Percentiles rank a stretch among this genome's conserved stretches.
Conservation (phyloP, 2,888 invertebrate genomes). For the Metellina segmentata region DNA sequence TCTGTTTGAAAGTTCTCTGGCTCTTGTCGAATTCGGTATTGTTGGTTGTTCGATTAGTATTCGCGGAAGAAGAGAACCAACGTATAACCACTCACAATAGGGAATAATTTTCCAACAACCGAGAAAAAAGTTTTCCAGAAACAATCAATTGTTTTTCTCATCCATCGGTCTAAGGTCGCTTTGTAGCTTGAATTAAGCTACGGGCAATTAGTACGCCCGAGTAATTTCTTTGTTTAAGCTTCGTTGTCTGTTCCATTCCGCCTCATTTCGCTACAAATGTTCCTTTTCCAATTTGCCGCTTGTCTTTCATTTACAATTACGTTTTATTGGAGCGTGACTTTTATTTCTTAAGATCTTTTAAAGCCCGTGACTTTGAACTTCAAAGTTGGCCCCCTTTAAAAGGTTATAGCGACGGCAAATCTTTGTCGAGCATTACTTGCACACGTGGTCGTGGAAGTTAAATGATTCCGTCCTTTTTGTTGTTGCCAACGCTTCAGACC, state of each 20-base stretch:
- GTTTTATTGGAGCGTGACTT: constrained; percentile 73
- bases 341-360: constrained; percentile 74
- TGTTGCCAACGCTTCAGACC: background rate
- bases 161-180: constrained; percentile 20
- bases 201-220: constrained; percentile 69
- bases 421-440: constrained; percentile 57
- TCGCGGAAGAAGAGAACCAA: constrained; percentile 12
- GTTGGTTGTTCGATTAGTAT: constrained; percentile 28
- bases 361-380: constrained; percentile 65
- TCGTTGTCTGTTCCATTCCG: constrained; percentile 63
- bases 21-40: background rate
- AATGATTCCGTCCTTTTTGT: constrained; percentile 47
- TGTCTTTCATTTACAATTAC: constrained; percentile 74
- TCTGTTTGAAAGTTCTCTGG: no score
- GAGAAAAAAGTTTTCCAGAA: constrained; percentile 32
- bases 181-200: constrained; percentile 70
- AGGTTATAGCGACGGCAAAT: constrained; percentile 58
- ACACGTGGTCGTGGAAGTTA: constrained; percentile 58
- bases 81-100: constrained; percentile 33
- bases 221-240: constrained; percentile 74
- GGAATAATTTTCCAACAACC: constrained; percentile 53
- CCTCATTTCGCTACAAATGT: constrained; percentile 71
- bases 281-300: constrained; percentile 74
- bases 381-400: constrained; percentile 48
- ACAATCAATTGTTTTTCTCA: constrained; percentile 69